Conservation (phyloP, 2,797 vertebrate genomes). For the Zalophus californianus region DNA sequence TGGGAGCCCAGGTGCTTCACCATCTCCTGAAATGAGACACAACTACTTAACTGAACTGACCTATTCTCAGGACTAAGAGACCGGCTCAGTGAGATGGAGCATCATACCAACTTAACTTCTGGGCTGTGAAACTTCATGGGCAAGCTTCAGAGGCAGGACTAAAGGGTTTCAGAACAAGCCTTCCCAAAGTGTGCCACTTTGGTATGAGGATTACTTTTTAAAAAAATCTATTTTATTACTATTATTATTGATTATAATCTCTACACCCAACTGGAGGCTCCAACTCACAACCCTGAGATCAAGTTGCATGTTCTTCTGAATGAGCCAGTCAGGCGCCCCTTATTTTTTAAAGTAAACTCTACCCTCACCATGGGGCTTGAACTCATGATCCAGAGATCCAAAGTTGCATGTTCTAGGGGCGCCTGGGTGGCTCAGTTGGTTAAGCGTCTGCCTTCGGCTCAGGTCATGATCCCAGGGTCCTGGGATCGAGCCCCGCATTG, state of each 20-base stretch:
- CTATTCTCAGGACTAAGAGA: neutral
- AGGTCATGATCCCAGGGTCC: too few relatives aligned
- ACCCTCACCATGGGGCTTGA: neutral
- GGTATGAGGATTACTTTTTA: neutral
- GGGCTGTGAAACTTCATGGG: neutral
- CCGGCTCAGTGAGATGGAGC: neutral
- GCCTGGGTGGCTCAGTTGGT: too few relatives aligned
- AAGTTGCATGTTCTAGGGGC: neutral
- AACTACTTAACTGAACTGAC: neutral
- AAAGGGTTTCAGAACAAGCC: neutral
- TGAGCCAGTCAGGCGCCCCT: neutral
- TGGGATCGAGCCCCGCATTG: too few relatives aligned
- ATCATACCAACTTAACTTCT: neutral
- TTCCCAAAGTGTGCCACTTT: neutral
- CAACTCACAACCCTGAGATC: neutral
- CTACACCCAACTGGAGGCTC: neutral
- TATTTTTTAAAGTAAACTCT: neutral
- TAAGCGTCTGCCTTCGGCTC: too few relatives aligned
- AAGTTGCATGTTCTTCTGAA: neutral
- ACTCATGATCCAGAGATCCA: neutral
- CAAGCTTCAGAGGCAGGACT: neutral
- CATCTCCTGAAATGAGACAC: neutral
- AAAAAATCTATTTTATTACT: neutral
- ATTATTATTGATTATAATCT: neutral
- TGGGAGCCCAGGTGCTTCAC: neutral